phyloP scores from a whole-genome alignment of 37 sponge, comb jelly and placozoan species.

The Diacarnus erythraeanus region DNA sequence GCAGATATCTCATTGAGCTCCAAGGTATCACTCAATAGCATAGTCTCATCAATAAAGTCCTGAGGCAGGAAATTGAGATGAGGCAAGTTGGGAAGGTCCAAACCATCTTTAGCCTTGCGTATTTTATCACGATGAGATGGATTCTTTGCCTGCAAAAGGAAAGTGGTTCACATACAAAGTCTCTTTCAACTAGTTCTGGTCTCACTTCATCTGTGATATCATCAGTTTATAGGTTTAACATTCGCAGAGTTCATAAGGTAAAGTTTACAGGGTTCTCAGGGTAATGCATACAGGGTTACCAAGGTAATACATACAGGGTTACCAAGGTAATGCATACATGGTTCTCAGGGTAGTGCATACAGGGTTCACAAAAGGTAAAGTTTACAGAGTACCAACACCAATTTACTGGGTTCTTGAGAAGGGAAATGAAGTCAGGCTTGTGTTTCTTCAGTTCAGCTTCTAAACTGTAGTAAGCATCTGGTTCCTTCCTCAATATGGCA shows the following conservation, averaged over 20 bases:
- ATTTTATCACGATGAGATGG: conserved; percentile 63
- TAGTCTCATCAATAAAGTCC: conserved; percentile 80
- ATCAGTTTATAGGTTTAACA: no score
- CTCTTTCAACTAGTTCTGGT: no score
- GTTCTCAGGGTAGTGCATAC: neutral
- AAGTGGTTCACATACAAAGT: no score
- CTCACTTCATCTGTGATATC: no score
- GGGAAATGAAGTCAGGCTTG: conserved; percentile 86
- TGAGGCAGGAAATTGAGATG: conserved; percentile 66
- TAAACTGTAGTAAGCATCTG: conserved; percentile 56
- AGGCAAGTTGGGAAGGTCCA: conserved; percentile 51
- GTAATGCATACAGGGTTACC: neutral
- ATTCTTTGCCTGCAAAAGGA: conserved; percentile 36
- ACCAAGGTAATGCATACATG: neutral
- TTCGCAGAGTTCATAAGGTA: no score
- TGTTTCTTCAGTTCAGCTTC: conserved; percentile 81
- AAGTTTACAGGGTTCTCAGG: neutral
- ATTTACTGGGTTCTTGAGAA: conserved; percentile 85
- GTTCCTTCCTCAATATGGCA: conserved; percentile 56
- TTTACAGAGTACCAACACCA: no score
- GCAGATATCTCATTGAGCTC: conserved; percentile 90
- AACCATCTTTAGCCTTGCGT: conserved; percentile 63
- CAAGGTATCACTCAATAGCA: conserved; percentile 89
- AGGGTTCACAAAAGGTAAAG: no score
- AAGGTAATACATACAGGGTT: no score